Evolutionary conservation across 2,113 vertebrate genomes (phyloP), one percentile per base, ranked within the genome.

Genomic region (Thalassoma bifasciatum): DNA sequence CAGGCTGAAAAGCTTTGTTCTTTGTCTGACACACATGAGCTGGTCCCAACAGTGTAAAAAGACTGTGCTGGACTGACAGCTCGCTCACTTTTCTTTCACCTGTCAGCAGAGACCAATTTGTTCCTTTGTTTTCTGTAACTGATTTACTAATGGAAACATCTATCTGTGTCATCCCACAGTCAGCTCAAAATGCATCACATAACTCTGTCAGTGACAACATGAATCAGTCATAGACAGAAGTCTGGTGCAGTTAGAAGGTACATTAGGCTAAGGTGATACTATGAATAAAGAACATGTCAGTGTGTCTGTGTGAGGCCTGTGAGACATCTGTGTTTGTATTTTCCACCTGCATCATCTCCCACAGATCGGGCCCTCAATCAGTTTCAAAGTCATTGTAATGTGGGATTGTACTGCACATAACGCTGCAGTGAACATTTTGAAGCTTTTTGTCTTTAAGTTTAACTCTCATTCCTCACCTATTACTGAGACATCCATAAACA

Each of bases 401-500:
- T 34, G 8, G 21, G 12, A 42, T 49, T 68, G 53, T 49, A 53
- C 40, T 7, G 7, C 38, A 37, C 37, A 10, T 11, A 16, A 36
- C 40, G 16, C 37, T 22, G 30, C 47, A 21, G 53, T 26, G 40
- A 65, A 66, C 53, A 50, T 50, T 70, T 60, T 44, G 30, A 10
- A n/a, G n/a, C n/a, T n/a, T n/a, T n/a, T n/a, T n/a, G n/a, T n/a
- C 44, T 24, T 17, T 2, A 40, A 51, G 34, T 57, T 50, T 56
- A 54, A 78, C 23, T 52, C 22, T 65, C 46, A 12, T 49, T 21
- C 61, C 52, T 40, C 40, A 60, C 47, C 9, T 23, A 51, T 69
- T 40, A 70, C 66, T 24, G 24, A 57, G 42, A 38, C 36, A 26
- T 12, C 44, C 36, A 60, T 63, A 57, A 60, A 66, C 38, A 57